A percentile compares a stretch with the other conserved stretches of the same genome.
These are phyloP conservation scores for Salminus brasiliensis DNA, from an alignment of 2,113 vertebrate species.

Conservation along the genomic window DNA sequence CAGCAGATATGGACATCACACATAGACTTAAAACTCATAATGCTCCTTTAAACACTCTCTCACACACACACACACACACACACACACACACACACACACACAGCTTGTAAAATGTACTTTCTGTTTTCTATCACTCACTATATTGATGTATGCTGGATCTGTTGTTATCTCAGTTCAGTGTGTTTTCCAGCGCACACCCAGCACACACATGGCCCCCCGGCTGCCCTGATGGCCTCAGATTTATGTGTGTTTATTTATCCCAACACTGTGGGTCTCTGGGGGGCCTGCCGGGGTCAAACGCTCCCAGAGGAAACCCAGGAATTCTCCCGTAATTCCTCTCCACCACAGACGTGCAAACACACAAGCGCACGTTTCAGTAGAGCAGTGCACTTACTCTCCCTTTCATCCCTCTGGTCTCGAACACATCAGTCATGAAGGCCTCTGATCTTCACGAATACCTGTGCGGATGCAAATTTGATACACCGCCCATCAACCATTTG, in stretches of 20 bases:
- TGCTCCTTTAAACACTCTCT: background rate
- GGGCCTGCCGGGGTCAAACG: conserved; percentile 41
- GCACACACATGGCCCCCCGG: conserved; percentile 6
- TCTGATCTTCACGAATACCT: background rate
- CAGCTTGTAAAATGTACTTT: background rate
- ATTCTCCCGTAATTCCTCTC: conserved; percentile 52
- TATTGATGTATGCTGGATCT: background rate
- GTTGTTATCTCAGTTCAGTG: background rate
- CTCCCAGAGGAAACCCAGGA: conserved; percentile 52
- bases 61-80: background rate
- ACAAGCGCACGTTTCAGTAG: conserved; percentile 3
- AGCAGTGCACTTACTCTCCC: background rate
- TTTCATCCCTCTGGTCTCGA: conserved; percentile 1
- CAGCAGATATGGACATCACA: background rate
- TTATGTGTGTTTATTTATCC: conserved; percentile 57
- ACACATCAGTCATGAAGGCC: conserved; percentile 16
- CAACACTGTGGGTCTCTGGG: conserved; percentile 35
- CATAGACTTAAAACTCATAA: background rate
- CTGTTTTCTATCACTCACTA: background rate
- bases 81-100: background rate
- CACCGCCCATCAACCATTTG: background rate
- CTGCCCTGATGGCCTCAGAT: conserved; percentile 31
- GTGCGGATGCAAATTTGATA: background rate
- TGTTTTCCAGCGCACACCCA: background rate
- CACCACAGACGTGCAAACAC: conserved; percentile 42